Evolutionary conservation across 2,113 vertebrate genomes (phyloP).

Genomic region (Anolis carolinensis): DNA sequence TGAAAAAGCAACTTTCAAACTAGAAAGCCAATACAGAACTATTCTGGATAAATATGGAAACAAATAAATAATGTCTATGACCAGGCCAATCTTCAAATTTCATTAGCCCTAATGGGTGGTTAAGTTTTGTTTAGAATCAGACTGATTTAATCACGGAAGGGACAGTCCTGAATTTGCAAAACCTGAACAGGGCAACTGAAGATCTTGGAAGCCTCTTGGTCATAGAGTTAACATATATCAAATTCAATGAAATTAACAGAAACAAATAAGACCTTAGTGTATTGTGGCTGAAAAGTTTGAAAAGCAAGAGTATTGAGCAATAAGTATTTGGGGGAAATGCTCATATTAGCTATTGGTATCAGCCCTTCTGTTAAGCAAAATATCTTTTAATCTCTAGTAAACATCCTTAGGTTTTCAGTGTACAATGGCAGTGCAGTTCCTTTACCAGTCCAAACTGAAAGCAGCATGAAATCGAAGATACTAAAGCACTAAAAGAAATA

Average conservation of each 20-base stretch:
- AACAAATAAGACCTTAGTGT: too few species aligned
- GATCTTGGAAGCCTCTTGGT: too few species aligned
- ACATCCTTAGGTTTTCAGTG: not conserved
- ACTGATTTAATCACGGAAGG: not conserved
- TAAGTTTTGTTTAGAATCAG: not conserved
- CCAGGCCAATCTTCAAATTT: not conserved
- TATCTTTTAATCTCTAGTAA: conserved; percentile 7
- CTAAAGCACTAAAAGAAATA: conserved; percentile 9
- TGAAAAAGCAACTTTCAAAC: not conserved
- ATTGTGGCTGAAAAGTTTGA: not conserved
- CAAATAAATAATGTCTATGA: not conserved
- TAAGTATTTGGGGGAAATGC: not conserved
- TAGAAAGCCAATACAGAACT: not conserved
- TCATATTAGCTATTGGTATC: not conserved
- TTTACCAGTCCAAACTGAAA: not conserved
- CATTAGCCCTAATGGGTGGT: not conserved
- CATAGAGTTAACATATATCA: not conserved
- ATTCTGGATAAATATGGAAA: not conserved
- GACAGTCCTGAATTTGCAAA: not conserved
- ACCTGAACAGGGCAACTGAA: not conserved
- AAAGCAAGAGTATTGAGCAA: not conserved
- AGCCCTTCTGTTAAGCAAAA: not conserved
- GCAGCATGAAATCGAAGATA: not conserved
- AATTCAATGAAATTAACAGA: too few species aligned
- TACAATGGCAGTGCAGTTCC: not conserved